These are phyloP conservation scores for Lycophotia porphyrea DNA, from an alignment of 2,888 invertebrate genomes.

Conservation along the genomic window DNA sequence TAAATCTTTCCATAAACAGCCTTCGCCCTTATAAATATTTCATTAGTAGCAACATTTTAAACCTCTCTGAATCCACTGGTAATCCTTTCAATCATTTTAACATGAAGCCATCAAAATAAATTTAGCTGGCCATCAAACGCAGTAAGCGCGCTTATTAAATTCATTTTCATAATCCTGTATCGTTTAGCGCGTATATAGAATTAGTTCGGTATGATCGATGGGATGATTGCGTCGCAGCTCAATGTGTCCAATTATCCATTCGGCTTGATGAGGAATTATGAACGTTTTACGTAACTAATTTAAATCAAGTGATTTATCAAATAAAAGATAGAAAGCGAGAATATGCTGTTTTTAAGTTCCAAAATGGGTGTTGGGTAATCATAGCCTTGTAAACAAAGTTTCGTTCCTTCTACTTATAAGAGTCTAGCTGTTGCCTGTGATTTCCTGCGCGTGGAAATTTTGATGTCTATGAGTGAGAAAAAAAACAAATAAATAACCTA, in stretches of 20 bases:
- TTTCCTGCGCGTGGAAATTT: background rate
- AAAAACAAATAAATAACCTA: no score
- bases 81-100: constrained; percentile 42
- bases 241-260: constrained; percentile 50
- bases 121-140: constrained; percentile 37
- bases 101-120: constrained; percentile 36
- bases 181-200: constrained; percentile 46
- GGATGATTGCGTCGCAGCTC: constrained; percentile 53
- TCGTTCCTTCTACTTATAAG: background rate
- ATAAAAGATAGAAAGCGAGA: no score
- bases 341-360: background rate
- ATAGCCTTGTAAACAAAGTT: background rate
- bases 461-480: background rate
- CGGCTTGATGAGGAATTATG: constrained; percentile 47
- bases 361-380: background rate
- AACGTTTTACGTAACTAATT: constrained; percentile 16
- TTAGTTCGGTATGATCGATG: constrained; percentile 57
- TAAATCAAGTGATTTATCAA: no score
- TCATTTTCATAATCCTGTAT: constrained; percentile 63
- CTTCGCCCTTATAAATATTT: constrained; percentile 20
- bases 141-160: constrained; percentile 45
- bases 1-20: background rate
- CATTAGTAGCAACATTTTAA: constrained; percentile 16
- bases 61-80: constrained; percentile 15
- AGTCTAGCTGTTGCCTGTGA: background rate